These are phyloP conservation scores for Anaspis maculata DNA, from an alignment of 2,888 invertebrate species.

Conservation along the genomic window DNA sequence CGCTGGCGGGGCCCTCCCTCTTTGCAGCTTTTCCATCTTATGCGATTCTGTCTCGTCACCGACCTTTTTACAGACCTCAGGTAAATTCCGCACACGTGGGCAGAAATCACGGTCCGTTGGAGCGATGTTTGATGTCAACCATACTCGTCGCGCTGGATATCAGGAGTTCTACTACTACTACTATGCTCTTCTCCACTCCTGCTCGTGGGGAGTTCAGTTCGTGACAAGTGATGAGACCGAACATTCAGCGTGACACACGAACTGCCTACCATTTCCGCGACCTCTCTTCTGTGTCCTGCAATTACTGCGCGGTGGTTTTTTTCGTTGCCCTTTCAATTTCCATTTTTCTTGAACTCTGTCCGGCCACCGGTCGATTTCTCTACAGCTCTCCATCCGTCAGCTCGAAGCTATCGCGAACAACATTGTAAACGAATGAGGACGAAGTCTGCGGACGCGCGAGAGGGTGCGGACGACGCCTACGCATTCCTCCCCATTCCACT, in stretches of 20 bases:
- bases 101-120: conserved; percentile 32
- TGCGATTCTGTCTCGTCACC: too few relatives aligned
- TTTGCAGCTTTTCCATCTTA: too few relatives aligned
- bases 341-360: too few relatives aligned
- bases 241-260: conserved; percentile 36
- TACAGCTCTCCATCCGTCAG: too few relatives aligned
- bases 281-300: conserved; percentile 16
- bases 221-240: conserved; percentile 39
- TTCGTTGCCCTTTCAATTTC: conserved; percentile 5
- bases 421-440: too few relatives aligned
- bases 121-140: conserved; percentile 37
- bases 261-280: conserved; percentile 29
- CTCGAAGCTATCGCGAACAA: too few relatives aligned
- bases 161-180: conserved; percentile 29
- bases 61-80: too few relatives aligned
- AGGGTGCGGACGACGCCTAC: too few relatives aligned
- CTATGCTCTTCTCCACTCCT: too few relatives aligned
- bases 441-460: conserved; percentile 1
- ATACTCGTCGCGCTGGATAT: conserved; percentile 35
- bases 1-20: too few relatives aligned
- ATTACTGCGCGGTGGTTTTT: conserved; percentile 22
- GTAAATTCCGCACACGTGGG: conserved; percentile 26
- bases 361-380: conserved; percentile 10
- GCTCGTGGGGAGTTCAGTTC: conserved; percentile 36
- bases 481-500: too few relatives aligned